Base-by-base conservation (phyloP, 2,113 vertebrate species). In the Tonatia bakeri region DNA sequence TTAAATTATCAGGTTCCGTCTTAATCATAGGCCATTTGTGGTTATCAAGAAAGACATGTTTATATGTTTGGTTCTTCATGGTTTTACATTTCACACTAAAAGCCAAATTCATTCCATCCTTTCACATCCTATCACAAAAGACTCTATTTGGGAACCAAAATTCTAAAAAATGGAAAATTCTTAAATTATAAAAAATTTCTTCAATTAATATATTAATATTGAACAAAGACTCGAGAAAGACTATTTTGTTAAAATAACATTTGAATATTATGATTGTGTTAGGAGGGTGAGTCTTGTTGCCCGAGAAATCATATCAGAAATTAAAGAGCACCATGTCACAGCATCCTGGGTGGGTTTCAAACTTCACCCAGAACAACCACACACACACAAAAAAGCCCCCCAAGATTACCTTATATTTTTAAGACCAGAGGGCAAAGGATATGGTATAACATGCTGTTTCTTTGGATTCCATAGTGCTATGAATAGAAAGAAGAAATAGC, bases 1-100 rank as follows among this genome's bases (percentile, higher is more conserved):
- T 96, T 94, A 97, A 97, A 97, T 96, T 87, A 92, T 97, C 95
- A 97, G 97, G 94, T 97, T 97, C 97, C 94, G 15, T 90, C 92
- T 96, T 95, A 97, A 95, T 90, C 92, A 94, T 90, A 96, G 92
- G 80, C 40, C 80, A 84, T 88, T 94, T 97, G 96, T 97, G 94
- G 83, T 92, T 96, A 97, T 97, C 95, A 94, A 91, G 89, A 94
- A 91, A 96, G 88, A 97, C 80, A 95, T 40, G 86, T 84, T 93
- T 95, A 12, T 83, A 54, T 95, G 38, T 87, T 91, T 96, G 80
- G 81, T 33, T 40, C 56, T 76, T 87, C 69, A 90, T 4, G 36
- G 67, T 92, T 83, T 97, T 96, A 88, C 13, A 22, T 94, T 96
- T 93, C 59, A 70, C 33, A 73, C 40, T 36, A 36, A 94, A 91